phyloP scores from a whole-genome alignment of 2,888 invertebrate genomes.

The Platycnemis pennipes region DNA sequence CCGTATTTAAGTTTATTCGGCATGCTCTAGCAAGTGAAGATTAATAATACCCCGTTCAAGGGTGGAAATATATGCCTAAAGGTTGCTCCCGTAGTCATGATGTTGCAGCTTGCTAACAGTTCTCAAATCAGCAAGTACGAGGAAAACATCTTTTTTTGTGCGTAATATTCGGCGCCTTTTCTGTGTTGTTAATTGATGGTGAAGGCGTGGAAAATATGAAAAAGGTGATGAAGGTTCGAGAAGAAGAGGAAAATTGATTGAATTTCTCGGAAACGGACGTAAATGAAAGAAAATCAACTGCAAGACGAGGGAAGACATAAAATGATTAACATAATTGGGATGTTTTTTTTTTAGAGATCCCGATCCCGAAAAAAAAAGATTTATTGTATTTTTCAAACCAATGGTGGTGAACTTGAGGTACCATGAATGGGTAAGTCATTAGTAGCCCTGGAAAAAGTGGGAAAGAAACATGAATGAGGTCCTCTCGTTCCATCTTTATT shows the following conservation, averaged over 20 bases:
- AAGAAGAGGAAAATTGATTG: background rate
- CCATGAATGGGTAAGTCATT: background rate
- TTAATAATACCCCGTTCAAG: background rate
- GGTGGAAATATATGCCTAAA: background rate
- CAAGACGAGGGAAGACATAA: background rate
- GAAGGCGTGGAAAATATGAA: background rate
- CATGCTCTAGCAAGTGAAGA: too few relatives aligned
- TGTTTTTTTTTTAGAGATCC: background rate
- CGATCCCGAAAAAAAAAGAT: background rate
- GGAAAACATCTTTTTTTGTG: background rate
- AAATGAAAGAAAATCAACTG: background rate
- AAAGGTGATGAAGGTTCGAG: background rate
- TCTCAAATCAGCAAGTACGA: background rate
- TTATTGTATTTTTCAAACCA: too few relatives aligned
- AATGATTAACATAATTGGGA: background rate
- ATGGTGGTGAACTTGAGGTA: background rate
- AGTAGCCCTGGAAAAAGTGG: background rate
- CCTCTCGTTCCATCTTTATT: background rate
- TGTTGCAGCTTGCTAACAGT: background rate
- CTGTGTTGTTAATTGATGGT: background rate
- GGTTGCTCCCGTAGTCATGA: background rate
- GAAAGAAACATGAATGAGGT: background rate
- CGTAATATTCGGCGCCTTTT: background rate
- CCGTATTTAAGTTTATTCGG: too few relatives aligned
- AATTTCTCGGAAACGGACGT: background rate